These are phyloP conservation scores for Nothobranchius kuhntae DNA, from an alignment of 2,113 vertebrate species.

Conservation along the genomic window DNA sequence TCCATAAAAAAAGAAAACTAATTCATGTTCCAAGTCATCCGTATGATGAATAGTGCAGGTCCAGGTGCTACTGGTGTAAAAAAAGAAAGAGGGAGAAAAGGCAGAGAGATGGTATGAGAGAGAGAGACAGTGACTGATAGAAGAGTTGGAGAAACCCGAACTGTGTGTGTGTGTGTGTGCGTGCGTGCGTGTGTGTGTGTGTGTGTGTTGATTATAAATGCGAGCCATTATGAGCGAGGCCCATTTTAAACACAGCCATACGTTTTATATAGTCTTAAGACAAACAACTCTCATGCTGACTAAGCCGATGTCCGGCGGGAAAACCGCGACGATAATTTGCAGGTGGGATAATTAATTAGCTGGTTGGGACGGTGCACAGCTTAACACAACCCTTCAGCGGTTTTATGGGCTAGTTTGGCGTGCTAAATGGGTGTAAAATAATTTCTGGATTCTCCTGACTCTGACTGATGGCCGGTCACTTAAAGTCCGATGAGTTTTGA, in stretches of 20 bases:
- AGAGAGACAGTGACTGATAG: conserved; percentile 53
- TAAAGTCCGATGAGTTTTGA: no score
- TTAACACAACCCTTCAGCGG: neutral
- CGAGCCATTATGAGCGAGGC: conserved; percentile 71
- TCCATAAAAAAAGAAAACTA: conserved; percentile 97
- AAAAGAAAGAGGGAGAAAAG: conserved; percentile 62
- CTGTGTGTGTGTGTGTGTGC: neutral
- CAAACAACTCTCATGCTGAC: no score
- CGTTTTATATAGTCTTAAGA: conserved; percentile 4
- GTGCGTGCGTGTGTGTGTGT: neutral
- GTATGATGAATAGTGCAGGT: conserved; percentile 96
- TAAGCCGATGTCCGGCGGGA: neutral
- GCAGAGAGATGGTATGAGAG: conserved; percentile 40
- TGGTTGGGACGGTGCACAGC: neutral
- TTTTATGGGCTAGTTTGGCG: neutral
- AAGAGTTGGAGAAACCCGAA: conserved; percentile 45
- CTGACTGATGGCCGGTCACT: no score
- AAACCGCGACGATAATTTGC: neutral
- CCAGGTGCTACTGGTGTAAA: conserved; percentile 90
- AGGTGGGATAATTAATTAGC: neutral
- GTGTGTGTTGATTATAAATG: conserved; percentile 52
- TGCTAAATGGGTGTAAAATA: neutral
- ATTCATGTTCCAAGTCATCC: conserved; percentile 99
- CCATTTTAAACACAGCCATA: conserved; percentile 39
- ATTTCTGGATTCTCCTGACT: no score